These are phyloP conservation scores for Acholoe squamosa DNA, from an alignment of 2,888 invertebrate species.

Conservation along the genomic window DNA sequence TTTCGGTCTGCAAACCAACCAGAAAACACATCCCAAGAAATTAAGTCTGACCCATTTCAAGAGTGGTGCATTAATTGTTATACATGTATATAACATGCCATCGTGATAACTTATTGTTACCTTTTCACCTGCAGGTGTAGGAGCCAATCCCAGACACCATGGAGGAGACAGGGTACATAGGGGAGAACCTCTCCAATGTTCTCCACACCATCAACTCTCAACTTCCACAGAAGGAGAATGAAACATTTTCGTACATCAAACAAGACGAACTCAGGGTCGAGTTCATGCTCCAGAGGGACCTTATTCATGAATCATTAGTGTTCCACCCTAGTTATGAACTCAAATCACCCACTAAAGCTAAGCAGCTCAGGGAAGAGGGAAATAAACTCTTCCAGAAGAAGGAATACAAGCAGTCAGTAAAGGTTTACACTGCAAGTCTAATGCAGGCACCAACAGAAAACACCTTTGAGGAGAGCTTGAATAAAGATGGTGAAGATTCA, in stretches of 20 bases:
- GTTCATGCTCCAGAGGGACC: constrained; percentile 53
- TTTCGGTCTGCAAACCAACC: no score
- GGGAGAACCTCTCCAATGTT: constrained; percentile 54
- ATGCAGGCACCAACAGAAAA: constrained; percentile 58
- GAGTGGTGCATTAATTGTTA: no score
- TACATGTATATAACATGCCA: background rate
- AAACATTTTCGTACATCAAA: constrained; percentile 30
- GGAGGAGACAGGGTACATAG: constrained; percentile 48
- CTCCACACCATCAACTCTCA: constrained; percentile 35
- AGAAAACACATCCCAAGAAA: no score
- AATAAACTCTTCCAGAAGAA: constrained; percentile 79
- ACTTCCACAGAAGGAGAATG: constrained; percentile 23
- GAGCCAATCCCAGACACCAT: background rate
- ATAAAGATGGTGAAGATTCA: background rate
- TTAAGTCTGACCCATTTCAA: no score
- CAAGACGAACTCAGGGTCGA: constrained; percentile 25
- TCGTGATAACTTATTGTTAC: no score
- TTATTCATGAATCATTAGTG: constrained; percentile 43
- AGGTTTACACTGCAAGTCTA: constrained; percentile 74
- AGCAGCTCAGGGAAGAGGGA: constrained; percentile 78
- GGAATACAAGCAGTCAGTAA: constrained; percentile 74
- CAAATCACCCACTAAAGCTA: constrained; percentile 88
- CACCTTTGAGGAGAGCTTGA: constrained; percentile 6
- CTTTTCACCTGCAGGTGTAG: no score
- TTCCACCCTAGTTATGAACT: background rate